Evolutionary conservation across 2,797 vertebrate genomes (phyloP), one percentile per base, ranked within the genome.

Genomic region (Chromobotia macracanthus): DNA sequence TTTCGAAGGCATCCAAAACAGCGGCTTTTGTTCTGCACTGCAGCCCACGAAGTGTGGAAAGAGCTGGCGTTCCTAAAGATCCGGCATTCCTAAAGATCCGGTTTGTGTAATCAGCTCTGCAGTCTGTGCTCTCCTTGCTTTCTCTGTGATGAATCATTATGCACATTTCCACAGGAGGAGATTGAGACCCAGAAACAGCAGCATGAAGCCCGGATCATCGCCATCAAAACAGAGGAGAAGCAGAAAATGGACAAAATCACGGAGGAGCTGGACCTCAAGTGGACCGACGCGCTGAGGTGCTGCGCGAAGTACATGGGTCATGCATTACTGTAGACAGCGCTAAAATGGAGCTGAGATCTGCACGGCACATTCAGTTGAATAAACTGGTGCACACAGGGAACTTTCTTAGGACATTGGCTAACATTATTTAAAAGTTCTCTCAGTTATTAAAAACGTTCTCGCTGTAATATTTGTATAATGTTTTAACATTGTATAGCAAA

Each of bases 261-360:
- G 0, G 95, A 91, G 4, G 96, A 99, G 87, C 89, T 99, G 84
- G 96, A 99, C 89, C 93, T 96, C 79, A 99, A 98, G 66, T 99
- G 97, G 97, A 96, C 96, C 25, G 96, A 97, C 81, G 96, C 96
- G 63, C 94, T 99, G 83, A 95, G 96, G 97, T 97, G 79, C 72
- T 44, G 46, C 25, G 15, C 10, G 3, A 67, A 51, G 23, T 53
- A 15, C 28, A 25, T n/a, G 38, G 55, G 64, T 56, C 64, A 46
- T 56, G 51, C 21, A 51, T 69, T 25, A 41, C 9, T 70, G 55
- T 50, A 25, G 9, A 69, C 31, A 31, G 31, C 5, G 31, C 31
- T 31, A 64, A 78, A 53, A 53, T 46, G 12, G 48, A 75, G 55
- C 19, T 23, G 1, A 48, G 41, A 61, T 13, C 41, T 67, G 67